phyloP scores from a whole-genome alignment of 2,113 vertebrate species.

The Bubo scandiacus region DNA sequence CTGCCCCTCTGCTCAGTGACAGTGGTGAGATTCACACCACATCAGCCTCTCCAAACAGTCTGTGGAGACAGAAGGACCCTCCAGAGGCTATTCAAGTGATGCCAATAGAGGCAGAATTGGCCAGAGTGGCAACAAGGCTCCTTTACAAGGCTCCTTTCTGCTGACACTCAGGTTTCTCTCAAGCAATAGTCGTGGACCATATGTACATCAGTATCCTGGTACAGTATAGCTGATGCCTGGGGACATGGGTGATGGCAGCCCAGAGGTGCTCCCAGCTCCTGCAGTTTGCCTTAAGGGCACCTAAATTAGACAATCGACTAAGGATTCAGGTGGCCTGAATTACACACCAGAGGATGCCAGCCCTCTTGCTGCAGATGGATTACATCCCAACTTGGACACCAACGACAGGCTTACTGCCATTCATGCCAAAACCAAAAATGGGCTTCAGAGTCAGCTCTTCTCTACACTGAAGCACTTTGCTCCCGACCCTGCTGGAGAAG shows the following conservation, averaged over 20 bases:
- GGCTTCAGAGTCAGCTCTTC: background rate
- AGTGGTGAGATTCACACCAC: background rate
- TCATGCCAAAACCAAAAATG: background rate
- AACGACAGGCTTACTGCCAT: accelerated
- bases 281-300: background rate
- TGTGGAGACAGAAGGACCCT: background rate
- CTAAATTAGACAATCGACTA: background rate
- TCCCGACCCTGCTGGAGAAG: background rate
- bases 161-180: background rate
- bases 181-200: background rate
- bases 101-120: background rate
- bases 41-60: background rate
- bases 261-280: background rate
- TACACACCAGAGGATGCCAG: background rate
- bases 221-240: background rate
- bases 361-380: background rate
- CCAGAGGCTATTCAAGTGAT: background rate
- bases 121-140: background rate
- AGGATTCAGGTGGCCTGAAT: background rate
- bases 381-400: background rate
- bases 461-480: background rate
- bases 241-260: background rate
- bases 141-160: background rate
- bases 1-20: background rate
- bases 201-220: background rate